These are phyloP conservation scores for Spheniscus mendiculus DNA, from an alignment of 2,113 vertebrate genomes.

Conservation along the genomic window DNA sequence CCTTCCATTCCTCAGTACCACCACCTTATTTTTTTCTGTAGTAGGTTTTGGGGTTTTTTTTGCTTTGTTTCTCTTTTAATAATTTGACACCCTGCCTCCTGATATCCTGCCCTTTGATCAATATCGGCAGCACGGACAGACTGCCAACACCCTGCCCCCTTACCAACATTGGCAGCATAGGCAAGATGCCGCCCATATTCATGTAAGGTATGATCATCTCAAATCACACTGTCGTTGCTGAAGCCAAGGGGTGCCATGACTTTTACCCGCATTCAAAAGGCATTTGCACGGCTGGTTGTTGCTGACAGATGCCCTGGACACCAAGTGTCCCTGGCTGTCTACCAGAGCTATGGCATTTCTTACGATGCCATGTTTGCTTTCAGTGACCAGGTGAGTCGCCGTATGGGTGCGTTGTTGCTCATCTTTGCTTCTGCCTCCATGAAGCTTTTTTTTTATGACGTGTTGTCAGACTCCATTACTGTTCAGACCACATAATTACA, in stretches of 20 bases:
- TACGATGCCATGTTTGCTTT: neutral
- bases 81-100: neutral
- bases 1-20: neutral
- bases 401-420: rapidly evolving
- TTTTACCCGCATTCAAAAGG: neutral
- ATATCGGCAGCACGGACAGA: neutral
- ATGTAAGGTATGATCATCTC: neutral
- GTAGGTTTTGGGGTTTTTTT: neutral
- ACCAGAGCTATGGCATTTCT: rapidly evolving
- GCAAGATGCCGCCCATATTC: neutral
- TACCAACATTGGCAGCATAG: rapidly evolving
- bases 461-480: neutral
- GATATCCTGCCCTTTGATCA: neutral
- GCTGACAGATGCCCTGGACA: neutral
- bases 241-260: neutral
- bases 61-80: neutral
- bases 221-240: neutral
- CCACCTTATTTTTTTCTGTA: neutral
- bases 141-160: neutral
- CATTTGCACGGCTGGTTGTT: rapidly evolving
- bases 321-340: neutral
- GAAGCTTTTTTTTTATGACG: neutral
- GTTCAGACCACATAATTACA: neutral
- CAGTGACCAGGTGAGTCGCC: rapidly evolving
- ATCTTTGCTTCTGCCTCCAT: neutral